Evolutionary conservation across 2,797 vertebrate genomes (phyloP), one percentile per base, ranked within the genome.

Genomic region (Enteromius thamalakanensis): DNA sequence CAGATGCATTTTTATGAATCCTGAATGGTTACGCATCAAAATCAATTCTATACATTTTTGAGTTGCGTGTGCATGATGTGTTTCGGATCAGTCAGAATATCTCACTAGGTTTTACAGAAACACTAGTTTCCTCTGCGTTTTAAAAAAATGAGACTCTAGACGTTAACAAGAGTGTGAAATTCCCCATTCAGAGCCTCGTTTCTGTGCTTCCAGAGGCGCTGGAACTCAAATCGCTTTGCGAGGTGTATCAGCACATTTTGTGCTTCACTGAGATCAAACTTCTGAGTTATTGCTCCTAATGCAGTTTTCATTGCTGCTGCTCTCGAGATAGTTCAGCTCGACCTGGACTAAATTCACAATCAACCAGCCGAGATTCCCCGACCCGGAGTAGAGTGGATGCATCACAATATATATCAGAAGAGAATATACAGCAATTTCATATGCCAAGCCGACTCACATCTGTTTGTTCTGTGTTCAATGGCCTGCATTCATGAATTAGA

Each of bases 201-300:
- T 79, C 51, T 67, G 40, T 79, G 71, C 81, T 76, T 81, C 40
- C 51, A 83, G 76, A 9, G 32, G 42, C 75, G 76, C 55, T 81
- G 82, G 75, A 85, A 84, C 84, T 86, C 68, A 60, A 80, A 87
- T 78, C 55, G 65, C 49, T 85, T 83, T 67, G 76, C 53, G 69
- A 87, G 83, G 81, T 84, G 67, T 62, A 86, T 89, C 86, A 84
- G 86, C 88, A 89, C 86, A 87, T 87, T 86, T 85, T 85, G 79
- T 87, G 83, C 83, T 87, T 82, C 86, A 84, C 55, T 83, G 83
- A 89, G 77, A 85, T 84, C 72, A 81, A 80, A 81, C 78, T 83
- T 87, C 83, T 77, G 70, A 85, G 71, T 86, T 89, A 85, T 86
- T 86, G 83, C 80, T 83, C 75, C 55, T 89, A 89, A 89, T 87